Evolutionary conservation across 2,888 invertebrate species (phyloP).

Genomic region (Osedax frankpressi): DNA sequence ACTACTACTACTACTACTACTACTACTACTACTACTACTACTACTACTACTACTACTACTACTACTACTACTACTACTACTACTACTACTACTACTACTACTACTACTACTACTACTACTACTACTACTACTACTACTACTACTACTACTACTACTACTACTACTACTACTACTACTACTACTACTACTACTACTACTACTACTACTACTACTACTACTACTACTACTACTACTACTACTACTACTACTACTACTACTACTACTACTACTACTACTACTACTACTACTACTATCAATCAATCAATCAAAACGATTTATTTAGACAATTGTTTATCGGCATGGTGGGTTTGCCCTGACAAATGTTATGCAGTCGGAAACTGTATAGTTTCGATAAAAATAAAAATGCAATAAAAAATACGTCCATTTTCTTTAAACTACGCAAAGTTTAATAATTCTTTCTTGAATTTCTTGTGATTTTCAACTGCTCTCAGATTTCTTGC

Average conservation of each 20-base stretch:
- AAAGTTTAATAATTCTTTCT: too few relatives aligned
- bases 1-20: conserved; percentile 9
- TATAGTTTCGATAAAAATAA: too few relatives aligned
- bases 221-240: background rate
- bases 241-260: background rate
- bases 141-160: conserved; percentile 12
- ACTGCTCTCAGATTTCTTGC: too few relatives aligned
- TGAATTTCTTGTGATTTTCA: too few relatives aligned
- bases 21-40: conserved; percentile 13
- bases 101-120: conserved; percentile 16
- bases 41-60: conserved; percentile 17
- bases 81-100: conserved; percentile 17
- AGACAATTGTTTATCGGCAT: too few relatives aligned
- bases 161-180: conserved; percentile 7
- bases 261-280: too few relatives aligned
- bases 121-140: conserved; percentile 14
- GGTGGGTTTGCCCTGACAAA: too few relatives aligned
- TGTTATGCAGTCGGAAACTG: too few relatives aligned
- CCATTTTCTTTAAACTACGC: too few relatives aligned
- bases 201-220: background rate
- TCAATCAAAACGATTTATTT: too few relatives aligned
- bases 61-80: conserved; percentile 17
- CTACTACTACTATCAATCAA: too few relatives aligned
- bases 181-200: conserved; percentile 3
- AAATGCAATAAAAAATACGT: too few relatives aligned